These are phyloP conservation scores for Gopherus flavomarginatus DNA, from an alignment of 2,113 vertebrate species.

Conservation along the genomic window DNA sequence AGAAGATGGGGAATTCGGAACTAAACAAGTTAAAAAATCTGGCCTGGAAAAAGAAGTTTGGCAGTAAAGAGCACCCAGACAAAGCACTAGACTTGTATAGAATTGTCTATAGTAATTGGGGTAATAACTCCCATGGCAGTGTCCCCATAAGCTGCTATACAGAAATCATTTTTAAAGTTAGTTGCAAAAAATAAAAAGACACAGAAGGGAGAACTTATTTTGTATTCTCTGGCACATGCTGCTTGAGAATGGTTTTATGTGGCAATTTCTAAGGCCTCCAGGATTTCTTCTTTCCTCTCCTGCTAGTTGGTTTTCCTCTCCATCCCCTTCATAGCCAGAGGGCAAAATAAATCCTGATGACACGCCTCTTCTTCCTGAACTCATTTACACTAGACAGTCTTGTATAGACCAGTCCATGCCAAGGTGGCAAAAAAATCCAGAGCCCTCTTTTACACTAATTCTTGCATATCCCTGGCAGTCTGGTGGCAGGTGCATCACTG, in stretches of 20 bases:
- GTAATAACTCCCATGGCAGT: slow-evolving; percentile 46
- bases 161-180: neutral
- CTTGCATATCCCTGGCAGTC: slow-evolving; percentile 17
- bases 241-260: neutral
- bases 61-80: slow-evolving; percentile 23
- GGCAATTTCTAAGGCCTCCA: neutral
- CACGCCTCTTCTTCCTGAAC: slow-evolving; percentile 16
- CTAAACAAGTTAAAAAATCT: slow-evolving; percentile 51
- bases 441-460: slow-evolving; percentile 26
- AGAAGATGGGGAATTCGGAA: neutral
- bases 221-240: neutral
- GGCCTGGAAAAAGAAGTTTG: neutral
- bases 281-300: neutral
- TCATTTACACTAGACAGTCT: slow-evolving; percentile 12
- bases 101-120: slow-evolving; percentile 44
- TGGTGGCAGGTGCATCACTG: neutral
- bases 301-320: neutral
- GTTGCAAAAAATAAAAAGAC: neutral
- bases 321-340: neutral
- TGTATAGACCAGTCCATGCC: neutral
- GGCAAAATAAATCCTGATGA: slow-evolving; percentile 3
- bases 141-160: neutral
- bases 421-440: slow-evolving; percentile 22
- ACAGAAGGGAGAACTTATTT: neutral
- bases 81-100: neutral